These are phyloP conservation scores for Platanista minor DNA, from an alignment of 2,113 vertebrate genomes.

Conservation along the genomic window DNA sequence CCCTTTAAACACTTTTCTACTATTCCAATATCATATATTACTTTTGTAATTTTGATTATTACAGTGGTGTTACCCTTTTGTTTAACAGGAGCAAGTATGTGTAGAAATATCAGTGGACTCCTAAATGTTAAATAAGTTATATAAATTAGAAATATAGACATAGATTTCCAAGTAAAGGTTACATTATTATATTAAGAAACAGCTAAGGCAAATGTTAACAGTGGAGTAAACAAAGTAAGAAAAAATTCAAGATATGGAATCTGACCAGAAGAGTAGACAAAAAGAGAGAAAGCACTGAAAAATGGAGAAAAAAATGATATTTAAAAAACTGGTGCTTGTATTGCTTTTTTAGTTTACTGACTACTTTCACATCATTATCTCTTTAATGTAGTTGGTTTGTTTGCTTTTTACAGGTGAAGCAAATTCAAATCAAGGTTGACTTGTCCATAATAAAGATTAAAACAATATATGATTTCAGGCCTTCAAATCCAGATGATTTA, in stretches of 20 bases:
- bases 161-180: constrained; percentile 27
- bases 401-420: neutral
- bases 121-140: constrained; percentile 28
- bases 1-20: neutral
- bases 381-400: neutral
- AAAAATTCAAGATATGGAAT: neutral
- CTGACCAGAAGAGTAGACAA: neutral
- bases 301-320: neutral
- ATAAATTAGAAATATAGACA: neutral
- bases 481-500: neutral
- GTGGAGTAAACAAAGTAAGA: neutral
- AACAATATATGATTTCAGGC: neutral
- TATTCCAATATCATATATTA: neutral
- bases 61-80: neutral
- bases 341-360: neutral
- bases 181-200: neutral
- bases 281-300: neutral
- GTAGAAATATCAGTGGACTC: neutral
- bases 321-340: neutral
- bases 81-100: neutral
- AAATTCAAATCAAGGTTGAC: neutral
- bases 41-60: neutral
- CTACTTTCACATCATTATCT: neutral
- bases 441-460: neutral
- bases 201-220: neutral